These are phyloP conservation scores for Melieria crassipennis DNA, from an alignment of 2,888 invertebrate species.

Conservation along the genomic window DNA sequence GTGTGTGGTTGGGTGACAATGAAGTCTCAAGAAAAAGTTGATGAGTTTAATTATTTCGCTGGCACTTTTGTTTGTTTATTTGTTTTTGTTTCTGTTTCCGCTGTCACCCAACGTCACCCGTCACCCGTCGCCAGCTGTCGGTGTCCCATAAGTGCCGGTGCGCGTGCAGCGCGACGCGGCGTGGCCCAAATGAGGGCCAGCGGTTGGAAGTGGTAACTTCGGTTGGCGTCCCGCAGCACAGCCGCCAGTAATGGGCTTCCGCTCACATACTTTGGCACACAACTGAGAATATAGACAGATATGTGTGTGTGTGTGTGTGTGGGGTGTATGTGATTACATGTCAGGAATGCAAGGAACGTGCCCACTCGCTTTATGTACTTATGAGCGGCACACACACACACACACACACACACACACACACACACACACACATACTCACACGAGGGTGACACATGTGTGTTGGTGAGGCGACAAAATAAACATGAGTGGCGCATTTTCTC, in stretches of 20 bases:
- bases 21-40: conserved; percentile 48
- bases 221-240: conserved; percentile 18
- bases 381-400: background rate
- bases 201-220: conserved; percentile 8
- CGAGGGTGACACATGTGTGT: background rate
- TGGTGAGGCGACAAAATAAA: conserved; percentile 14
- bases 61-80: conserved; percentile 46
- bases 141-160: background rate
- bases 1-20: conserved; percentile 40
- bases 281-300: background rate
- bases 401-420: background rate
- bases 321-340: background rate
- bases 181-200: background rate
- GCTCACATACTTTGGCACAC: conserved; percentile 7
- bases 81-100: conserved; percentile 14
- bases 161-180: background rate
- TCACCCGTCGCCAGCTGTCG: background rate
- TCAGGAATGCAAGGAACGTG: background rate
- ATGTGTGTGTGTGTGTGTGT: background rate
- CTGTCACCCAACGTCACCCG: background rate
- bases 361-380: no score
- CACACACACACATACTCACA: background rate
- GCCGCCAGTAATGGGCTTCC: conserved; percentile 25
- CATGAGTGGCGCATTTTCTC: conserved; percentile 28
- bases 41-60: conserved; percentile 63